Percentiles rank a stretch among this genome's conserved stretches.
Evolutionary conservation across 2,113 vertebrate species (phyloP).

Genomic region (Notothenia rossii): DNA sequence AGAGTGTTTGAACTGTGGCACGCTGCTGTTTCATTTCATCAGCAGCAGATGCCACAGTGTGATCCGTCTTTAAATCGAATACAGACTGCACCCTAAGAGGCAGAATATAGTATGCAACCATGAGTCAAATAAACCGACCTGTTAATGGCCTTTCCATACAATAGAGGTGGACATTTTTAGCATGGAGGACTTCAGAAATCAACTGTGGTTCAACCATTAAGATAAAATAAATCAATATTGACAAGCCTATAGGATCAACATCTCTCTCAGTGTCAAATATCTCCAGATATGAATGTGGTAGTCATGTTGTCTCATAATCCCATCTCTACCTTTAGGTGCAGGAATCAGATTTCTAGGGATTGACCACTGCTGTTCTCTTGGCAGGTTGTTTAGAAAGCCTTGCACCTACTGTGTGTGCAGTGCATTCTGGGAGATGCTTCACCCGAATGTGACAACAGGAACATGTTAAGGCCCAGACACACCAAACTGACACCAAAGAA

Average conservation of each 20-base stretch:
- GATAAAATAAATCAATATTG: background rate
- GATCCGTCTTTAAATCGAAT: background rate
- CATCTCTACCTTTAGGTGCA: slow-evolving; percentile 58
- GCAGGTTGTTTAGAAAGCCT: slow-evolving; percentile 25
- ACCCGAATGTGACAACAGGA: too few relatives aligned
- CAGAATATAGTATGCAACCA: background rate
- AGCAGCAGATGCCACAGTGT: background rate
- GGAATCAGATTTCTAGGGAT: slow-evolving; percentile 62
- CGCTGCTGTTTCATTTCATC: background rate
- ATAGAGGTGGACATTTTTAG: background rate
- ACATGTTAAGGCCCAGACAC: background rate
- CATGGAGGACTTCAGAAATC: background rate
- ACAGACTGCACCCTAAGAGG: background rate
- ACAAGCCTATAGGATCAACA: too few relatives aligned
- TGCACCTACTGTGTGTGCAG: slow-evolving; percentile 23
- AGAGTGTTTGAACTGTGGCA: background rate
- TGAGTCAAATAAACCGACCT: background rate
- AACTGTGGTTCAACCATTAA: background rate
- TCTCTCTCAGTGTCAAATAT: too few relatives aligned
- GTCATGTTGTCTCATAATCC: background rate
- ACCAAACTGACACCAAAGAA: too few relatives aligned
- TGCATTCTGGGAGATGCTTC: slow-evolving; percentile 33
- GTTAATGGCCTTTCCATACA: background rate
- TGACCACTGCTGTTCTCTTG: slow-evolving; percentile 38
- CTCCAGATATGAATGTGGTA: background rate